A percentile compares a stretch with the other conserved stretches of the same genome.
phyloP scores from a whole-genome alignment of 2,888 invertebrate species.

The Cosmorhoe ocellata region DNA sequence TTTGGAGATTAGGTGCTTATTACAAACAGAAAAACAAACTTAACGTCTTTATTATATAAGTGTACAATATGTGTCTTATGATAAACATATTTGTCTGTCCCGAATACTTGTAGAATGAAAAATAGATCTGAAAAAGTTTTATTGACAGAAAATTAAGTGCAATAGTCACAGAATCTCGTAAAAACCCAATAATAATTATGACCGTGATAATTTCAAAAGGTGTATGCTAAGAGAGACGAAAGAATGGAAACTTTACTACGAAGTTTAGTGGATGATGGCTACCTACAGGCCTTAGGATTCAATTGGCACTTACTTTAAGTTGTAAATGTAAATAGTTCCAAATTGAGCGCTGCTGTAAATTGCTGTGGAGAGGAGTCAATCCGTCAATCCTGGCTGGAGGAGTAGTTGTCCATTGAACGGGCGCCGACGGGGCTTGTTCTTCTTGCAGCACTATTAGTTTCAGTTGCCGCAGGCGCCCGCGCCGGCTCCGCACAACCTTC shows the following conservation, averaged over 20 bases:
- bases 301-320: conserved; percentile 80
- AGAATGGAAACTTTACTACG: conserved; percentile 77
- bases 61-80: too few species aligned
- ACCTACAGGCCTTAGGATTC: conserved; percentile 81
- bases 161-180: conserved; percentile 3
- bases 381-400: conserved; percentile 76
- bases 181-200: conserved; percentile 4
- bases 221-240: conserved; percentile 64
- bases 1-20: too few species aligned
- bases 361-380: conserved; percentile 72
- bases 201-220: conserved; percentile 7
- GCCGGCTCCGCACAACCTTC: conserved; percentile 75
- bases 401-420: conserved; percentile 78
- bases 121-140: too few species aligned
- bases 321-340: conserved; percentile 81
- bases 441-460: conserved; percentile 89
- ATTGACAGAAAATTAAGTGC: background rate
- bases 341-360: conserved; percentile 79
- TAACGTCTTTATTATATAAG: too few species aligned
- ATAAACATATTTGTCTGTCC: too few species aligned
- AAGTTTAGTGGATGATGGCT: conserved; percentile 83
- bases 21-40: too few species aligned
- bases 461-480: conserved; percentile 84
- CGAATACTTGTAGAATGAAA: too few species aligned
- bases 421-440: conserved; percentile 81